Base-by-base conservation (phyloP, 2,113 vertebrate genomes). In the Solea solea region DNA sequence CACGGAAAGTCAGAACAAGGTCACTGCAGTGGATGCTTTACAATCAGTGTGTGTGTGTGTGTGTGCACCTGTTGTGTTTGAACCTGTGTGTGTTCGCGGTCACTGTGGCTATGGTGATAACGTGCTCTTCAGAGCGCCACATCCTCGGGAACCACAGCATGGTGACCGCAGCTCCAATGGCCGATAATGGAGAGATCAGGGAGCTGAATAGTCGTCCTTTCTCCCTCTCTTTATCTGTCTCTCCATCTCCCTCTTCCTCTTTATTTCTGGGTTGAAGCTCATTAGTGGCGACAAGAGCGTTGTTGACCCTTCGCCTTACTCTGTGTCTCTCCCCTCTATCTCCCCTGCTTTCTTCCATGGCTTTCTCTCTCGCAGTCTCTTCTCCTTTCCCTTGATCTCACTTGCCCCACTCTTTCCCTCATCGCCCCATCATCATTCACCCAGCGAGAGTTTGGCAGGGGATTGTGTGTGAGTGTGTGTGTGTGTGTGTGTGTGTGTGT, bases 391-490 rank as follows among this genome's bases (percentile, higher is more conserved):
- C 53, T 64, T 66, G 59, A 75, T 82, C 64, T 78, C 65, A 72
- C 63, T 87, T 78, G 69, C 63, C 76, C 71, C 74, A 41, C 68
- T 74, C 78, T 84, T 59, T 76, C 72, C 81, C 77, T 83, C 72
- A 68, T 84, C 84, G 72, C 79, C 80, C 76, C 78, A 72, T 88
- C 87, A 90, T 90, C 84, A 86, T 75, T 89, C 87, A 89, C 86
- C 63, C 86, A 86, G 84, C 84, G 46, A 68, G 82, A 76, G 72
- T 77, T 76, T 88, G 86, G 80, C 82, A 81, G 74, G 52, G 66
- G 74, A 55, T 46, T 53, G 16, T 74, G 16, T 63, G 64, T 56
- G 66, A 44, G 59, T 72, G 69, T 46, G 15, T 27, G 48, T 81
- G 28, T 64, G 67, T 46, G 40, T 54, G 48, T 51, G 74, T 56